Percentiles rank a stretch among this genome's conserved stretches.
Conservation (phyloP, 2,888 invertebrate species). For the Pristionchus fissidentatus region DNA sequence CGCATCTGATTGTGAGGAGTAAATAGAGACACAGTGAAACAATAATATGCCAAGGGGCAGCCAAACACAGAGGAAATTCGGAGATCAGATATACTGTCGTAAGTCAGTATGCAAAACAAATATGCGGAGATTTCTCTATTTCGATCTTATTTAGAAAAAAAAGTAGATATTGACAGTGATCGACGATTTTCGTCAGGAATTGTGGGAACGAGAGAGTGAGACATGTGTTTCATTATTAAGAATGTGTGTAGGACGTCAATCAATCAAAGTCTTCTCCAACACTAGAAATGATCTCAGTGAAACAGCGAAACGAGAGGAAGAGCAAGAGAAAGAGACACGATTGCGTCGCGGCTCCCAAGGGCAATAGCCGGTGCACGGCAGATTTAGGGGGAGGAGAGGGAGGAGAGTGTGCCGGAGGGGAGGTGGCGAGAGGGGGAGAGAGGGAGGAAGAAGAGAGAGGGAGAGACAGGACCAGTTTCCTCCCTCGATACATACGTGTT, state of each 20-base stretch:
- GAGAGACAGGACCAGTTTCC: slow-evolving; percentile 23
- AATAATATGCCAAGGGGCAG: too few species aligned
- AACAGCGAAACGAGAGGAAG: slow-evolving; percentile 9
- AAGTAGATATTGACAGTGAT: too few species aligned
- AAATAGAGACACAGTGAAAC: too few species aligned
- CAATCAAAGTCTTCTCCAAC: neutral
- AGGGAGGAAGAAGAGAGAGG: slow-evolving; percentile 5
- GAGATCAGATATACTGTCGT: too few species aligned
- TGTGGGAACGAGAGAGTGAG: too few species aligned
- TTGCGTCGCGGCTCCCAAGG: slow-evolving; percentile 24
- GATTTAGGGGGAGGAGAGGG: slow-evolving; percentile 1
- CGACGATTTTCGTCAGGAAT: too few species aligned
- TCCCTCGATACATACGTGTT: slow-evolving; percentile 24
- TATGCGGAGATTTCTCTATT: too few species aligned
- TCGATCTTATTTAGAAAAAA: too few species aligned
- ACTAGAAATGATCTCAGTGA: neutral
- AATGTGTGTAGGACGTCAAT: neutral
- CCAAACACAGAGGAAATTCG: too few species aligned
- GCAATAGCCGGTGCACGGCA: slow-evolving; percentile 22
- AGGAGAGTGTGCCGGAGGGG: neutral
- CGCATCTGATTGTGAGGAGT: slow-evolving; percentile 12
- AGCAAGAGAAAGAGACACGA: neutral
- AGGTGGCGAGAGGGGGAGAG: slow-evolving; percentile 5
- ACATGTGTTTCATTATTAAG: too few species aligned
- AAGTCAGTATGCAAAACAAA: too few species aligned